Evolutionary conservation across 2,797 vertebrate species (phyloP).

Genomic region (Phalloptychus januarius): DNA sequence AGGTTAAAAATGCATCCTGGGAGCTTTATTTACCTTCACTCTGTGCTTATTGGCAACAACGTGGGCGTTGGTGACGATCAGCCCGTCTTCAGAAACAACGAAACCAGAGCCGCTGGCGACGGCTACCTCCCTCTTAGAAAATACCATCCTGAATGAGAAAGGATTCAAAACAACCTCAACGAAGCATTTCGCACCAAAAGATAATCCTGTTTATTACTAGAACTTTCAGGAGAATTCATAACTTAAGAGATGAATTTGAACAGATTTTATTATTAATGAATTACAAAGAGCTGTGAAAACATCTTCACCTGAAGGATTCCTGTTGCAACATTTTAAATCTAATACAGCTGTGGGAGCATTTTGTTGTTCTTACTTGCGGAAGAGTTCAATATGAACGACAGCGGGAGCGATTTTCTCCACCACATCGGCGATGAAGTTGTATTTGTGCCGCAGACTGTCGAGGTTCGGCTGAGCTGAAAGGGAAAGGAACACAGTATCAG

Average conservation of each 20-base stretch:
- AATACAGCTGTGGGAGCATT: neutral
- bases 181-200: neutral
- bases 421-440: slow-evolving; percentile 98
- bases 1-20: neutral
- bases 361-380: slow-evolving; percentile 87
- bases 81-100: slow-evolving; percentile 93
- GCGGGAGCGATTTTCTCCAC: slow-evolving; percentile 98
- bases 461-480: slow-evolving; percentile 88
- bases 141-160: slow-evolving; percentile 65
- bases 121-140: slow-evolving; percentile 90
- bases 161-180: neutral
- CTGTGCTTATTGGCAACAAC: slow-evolving; percentile 96
- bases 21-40: slow-evolving; percentile 76
- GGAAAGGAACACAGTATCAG: neutral
- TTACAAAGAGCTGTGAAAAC: neutral
- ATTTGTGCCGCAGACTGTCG: slow-evolving; percentile 90
- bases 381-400: slow-evolving; percentile 96
- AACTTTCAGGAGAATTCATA: neutral
- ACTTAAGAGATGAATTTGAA: neutral
- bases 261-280: neutral
- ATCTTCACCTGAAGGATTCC: neutral
- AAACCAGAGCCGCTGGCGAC: slow-evolving; percentile 97
- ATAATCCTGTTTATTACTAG: neutral
- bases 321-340: neutral
- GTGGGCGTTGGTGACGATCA: slow-evolving; percentile 96